Evolutionary conservation across 1,140 invertebrate species (phyloP).

Genomic region (Macrobrachium nipponense): DNA sequence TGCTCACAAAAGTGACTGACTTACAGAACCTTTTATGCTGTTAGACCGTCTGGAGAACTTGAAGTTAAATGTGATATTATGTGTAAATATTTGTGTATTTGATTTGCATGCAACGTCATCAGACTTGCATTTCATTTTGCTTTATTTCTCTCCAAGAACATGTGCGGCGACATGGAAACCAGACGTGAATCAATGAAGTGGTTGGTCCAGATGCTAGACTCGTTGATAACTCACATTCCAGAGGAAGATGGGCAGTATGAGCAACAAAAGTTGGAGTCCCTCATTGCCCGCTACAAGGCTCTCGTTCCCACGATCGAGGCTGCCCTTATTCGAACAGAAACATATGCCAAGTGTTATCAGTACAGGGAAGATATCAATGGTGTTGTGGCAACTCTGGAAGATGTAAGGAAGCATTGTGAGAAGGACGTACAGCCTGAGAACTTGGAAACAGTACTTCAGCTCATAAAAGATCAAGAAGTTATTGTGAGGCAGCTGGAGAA

Average conservation of each 20-base stretch:
- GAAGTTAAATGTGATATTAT: not conserved
- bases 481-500: slow-evolving; percentile 85
- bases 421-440: slow-evolving; percentile 65
- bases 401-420: slow-evolving; percentile 52
- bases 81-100: slow-evolving; percentile 32
- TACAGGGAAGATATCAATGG: slow-evolving; percentile 87
- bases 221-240: slow-evolving; percentile 82
- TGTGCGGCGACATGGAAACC: slow-evolving; percentile 88
- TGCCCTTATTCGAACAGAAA: slow-evolving; percentile 90
- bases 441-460: slow-evolving; percentile 76
- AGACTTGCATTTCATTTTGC: too few species aligned
- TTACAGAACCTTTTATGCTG: not conserved
- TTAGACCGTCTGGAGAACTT: not conserved
- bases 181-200: slow-evolving; percentile 94
- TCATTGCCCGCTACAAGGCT: slow-evolving; percentile 89
- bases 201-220: slow-evolving; percentile 90
- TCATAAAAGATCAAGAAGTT: slow-evolving; percentile 78
- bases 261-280: slow-evolving; percentile 82
- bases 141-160: slow-evolving; percentile 75
- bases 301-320: slow-evolving; percentile 92
- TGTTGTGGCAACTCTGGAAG: slow-evolving; percentile 53
- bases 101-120: not conserved
- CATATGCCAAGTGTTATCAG: slow-evolving; percentile 91
- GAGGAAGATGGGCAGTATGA: slow-evolving; percentile 81
- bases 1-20: not conserved